phyloP scores from a whole-genome alignment of 1,140 invertebrate species.

The Ctenoplectra terminalis region DNA sequence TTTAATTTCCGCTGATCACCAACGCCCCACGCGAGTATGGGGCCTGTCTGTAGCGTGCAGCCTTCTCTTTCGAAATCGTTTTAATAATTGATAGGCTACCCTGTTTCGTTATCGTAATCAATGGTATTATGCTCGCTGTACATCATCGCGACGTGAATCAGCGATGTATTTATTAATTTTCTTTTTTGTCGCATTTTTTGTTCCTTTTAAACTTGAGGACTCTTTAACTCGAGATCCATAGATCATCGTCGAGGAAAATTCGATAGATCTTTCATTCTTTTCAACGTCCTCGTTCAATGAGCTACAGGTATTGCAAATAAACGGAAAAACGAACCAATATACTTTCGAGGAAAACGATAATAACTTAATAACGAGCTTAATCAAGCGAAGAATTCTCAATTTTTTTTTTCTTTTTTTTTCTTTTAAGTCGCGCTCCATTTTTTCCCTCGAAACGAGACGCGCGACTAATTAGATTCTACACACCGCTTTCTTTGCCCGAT shows the following conservation, averaged over 20 bases:
- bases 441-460: not conserved
- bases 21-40: conserved; percentile 53
- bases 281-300: not conserved
- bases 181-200: conserved; percentile 15
- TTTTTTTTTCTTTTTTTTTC: not conserved
- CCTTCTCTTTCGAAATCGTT: conserved; percentile 68
- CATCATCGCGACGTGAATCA: conserved; percentile 44
- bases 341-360: conserved; percentile 21
- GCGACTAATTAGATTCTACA: conserved; percentile 36
- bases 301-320: conserved; percentile 26
- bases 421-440: conserved; percentile 3
- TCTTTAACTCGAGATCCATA: conserved; percentile 11
- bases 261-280: not conserved
- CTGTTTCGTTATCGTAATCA: conserved; percentile 82
- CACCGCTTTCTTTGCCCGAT: conserved; percentile 22
- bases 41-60: conserved; percentile 57
- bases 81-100: conserved; percentile 83
- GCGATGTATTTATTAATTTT: conserved; percentile 3
- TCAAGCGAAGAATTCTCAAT: conserved; percentile 38
- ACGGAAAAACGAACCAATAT: conserved; percentile 20
- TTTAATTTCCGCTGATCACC: conserved; percentile 48
- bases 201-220: not conserved
- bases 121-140: conserved; percentile 68
- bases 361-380: conserved; percentile 44
- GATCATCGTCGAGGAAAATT: conserved; percentile 8